phyloP scores from a whole-genome alignment of 2,113 vertebrate genomes.

The Ammodytes dubius region DNA sequence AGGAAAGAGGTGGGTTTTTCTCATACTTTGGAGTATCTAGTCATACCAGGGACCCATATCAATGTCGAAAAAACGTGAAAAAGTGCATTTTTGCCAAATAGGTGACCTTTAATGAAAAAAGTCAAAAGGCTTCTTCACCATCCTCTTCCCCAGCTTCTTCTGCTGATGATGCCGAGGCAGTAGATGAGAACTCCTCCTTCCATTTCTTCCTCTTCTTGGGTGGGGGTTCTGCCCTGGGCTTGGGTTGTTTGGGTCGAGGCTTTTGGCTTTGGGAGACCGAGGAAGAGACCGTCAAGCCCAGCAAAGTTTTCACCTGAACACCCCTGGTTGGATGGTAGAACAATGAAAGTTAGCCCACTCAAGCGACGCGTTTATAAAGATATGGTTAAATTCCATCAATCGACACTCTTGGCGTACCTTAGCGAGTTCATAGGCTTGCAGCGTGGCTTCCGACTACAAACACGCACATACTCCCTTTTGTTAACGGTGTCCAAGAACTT shows the following conservation, averaged over 20 bases:
- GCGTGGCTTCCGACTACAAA: constrained; percentile 95
- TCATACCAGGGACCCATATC: too few species aligned
- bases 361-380: neutral
- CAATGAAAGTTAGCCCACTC: constrained; percentile 3
- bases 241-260: constrained; percentile 92
- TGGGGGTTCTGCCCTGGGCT: constrained; percentile 93
- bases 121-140: constrained; percentile 79
- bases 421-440: constrained; percentile 92
- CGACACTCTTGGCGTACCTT: constrained; percentile 83
- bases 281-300: constrained; percentile 76
- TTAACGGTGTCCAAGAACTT: constrained; percentile 98
- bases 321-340: constrained; percentile 77
- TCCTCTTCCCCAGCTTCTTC: constrained; percentile 91
- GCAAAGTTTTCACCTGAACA: constrained; percentile 82
- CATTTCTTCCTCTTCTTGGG: constrained; percentile 98
- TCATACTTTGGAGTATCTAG: too few species aligned
- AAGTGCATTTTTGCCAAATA: too few species aligned
- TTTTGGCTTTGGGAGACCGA: constrained; percentile 85
- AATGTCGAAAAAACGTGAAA: too few species aligned
- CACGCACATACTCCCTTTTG: constrained; percentile 97
- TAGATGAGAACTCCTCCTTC: constrained; percentile 93
- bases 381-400: neutral
- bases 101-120: neutral
- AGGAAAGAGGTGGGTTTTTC: too few species aligned
- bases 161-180: constrained; percentile 90